Percentiles rank a stretch among this genome's conserved stretches.
Evolutionary conservation across 2,888 invertebrate genomes (phyloP).

Genomic region (Silvanus unidentatus): DNA sequence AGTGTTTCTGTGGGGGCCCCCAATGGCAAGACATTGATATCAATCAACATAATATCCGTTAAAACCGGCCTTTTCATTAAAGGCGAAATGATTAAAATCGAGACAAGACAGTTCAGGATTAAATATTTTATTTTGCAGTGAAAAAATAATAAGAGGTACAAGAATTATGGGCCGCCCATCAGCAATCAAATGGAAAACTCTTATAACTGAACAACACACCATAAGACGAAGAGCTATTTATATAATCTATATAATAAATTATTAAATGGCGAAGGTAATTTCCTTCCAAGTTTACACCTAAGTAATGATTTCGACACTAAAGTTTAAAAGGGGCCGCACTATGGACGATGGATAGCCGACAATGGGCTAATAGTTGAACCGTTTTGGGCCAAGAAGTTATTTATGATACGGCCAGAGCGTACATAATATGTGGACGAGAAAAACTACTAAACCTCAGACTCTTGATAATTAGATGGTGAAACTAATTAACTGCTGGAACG

Average conservation of each 20-base stretch:
- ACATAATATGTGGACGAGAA: slow-evolving; percentile 34
- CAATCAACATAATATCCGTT: no score
- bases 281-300: slow-evolving; percentile 50
- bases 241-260: slow-evolving; percentile 40
- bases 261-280: slow-evolving; percentile 43
- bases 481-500: slow-evolving; percentile 49
- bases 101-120: no score
- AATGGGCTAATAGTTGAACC: slow-evolving; percentile 35
- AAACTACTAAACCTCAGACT: slow-evolving; percentile 40
- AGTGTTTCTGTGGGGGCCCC: no score
- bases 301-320: slow-evolving; percentile 52
- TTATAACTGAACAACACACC: no score
- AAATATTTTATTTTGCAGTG: no score
- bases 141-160: no score
- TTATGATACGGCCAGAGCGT: no score
- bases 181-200: no score
- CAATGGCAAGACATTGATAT: no score
- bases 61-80: no score
- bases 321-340: slow-evolving; percentile 45
- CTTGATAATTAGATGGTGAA: slow-evolving; percentile 51
- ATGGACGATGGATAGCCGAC: slow-evolving; percentile 36
- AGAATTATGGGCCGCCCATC: no score
- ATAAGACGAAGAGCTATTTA: background rate
- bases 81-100: no score
- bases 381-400: slow-evolving; percentile 35